phyloP scores from a whole-genome alignment of 2,888 invertebrate genomes.

The Lordiphosa fenestrarum region DNA sequence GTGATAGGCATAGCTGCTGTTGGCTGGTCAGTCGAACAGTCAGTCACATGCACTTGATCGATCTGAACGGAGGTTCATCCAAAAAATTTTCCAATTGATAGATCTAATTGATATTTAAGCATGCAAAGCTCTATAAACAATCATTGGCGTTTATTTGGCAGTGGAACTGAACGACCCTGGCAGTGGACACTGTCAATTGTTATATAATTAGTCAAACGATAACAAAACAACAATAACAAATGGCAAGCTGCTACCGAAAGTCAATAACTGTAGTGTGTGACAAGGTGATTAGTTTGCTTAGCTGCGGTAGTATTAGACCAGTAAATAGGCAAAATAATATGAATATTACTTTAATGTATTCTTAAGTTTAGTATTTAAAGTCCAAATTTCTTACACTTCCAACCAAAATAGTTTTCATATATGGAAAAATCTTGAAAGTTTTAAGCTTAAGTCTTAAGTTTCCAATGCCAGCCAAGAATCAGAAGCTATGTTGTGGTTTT shows the following conservation, averaged over 20 bases:
- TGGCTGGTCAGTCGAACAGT: constrained; percentile 19
- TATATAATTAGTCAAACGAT: constrained; percentile 61
- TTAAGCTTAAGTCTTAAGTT: too few species aligned
- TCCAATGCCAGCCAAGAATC: too few species aligned
- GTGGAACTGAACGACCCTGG: constrained; percentile 48
- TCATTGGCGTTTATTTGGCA: constrained; percentile 46
- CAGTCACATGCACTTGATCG: constrained; percentile 61
- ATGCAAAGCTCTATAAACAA: constrained; percentile 47
- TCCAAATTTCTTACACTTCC: too few species aligned
- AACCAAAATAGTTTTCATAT: too few species aligned
- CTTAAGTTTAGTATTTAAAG: too few species aligned
- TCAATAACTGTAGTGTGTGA: constrained; percentile 9
- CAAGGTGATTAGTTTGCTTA: too few species aligned
- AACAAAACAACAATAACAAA: constrained; percentile 22
- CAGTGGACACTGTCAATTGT: constrained; percentile 25
- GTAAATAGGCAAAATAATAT: too few species aligned
- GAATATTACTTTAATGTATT: too few species aligned
- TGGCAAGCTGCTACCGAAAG: constrained; percentile 37
- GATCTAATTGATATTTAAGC: constrained; percentile 66
- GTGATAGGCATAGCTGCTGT: not conserved
- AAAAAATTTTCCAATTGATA: constrained; percentile 7
- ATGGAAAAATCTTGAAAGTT: too few species aligned
- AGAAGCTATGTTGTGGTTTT: too few species aligned
- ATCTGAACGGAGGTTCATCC: constrained; percentile 23
- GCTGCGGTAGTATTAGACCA: too few species aligned